Percentiles rank a stretch among this genome's conserved stretches.
Evolutionary conservation across 2,113 vertebrate genomes (phyloP).

Genomic region (Ailuropoda melanoleuca): DNA sequence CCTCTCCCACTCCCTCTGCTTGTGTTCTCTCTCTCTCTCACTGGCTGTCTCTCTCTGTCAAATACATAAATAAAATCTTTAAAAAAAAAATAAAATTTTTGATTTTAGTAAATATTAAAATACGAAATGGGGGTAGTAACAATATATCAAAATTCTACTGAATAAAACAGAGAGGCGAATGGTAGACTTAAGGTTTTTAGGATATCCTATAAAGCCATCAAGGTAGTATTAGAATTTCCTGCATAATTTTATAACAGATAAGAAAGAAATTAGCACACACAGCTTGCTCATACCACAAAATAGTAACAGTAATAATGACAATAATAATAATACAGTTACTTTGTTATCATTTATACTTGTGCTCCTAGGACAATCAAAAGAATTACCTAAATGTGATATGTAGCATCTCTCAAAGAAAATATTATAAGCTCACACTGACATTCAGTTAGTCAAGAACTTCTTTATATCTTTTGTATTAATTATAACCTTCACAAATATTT

Average conservation of each 20-base stretch:
- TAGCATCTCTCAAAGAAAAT: background rate
- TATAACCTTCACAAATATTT: background rate
- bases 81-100: background rate
- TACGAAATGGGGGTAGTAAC: background rate
- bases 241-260: background rate
- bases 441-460: background rate
- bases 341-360: background rate
- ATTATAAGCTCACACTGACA: background rate
- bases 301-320: background rate
- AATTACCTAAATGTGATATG: background rate
- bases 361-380: background rate
- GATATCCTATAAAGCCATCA: background rate
- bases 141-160: background rate
- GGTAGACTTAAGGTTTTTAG: background rate
- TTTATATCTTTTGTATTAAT: background rate
- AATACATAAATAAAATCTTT: no score
- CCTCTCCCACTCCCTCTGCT: no score
- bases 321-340: background rate
- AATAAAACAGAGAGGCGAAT: background rate
- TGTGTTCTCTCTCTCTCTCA: no score
- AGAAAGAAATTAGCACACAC: background rate
- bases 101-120: background rate
- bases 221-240: background rate
- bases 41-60: no score
- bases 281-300: background rate